Base-by-base conservation (phyloP, 2,113 vertebrate species). In the Zapus hudsonius region DNA sequence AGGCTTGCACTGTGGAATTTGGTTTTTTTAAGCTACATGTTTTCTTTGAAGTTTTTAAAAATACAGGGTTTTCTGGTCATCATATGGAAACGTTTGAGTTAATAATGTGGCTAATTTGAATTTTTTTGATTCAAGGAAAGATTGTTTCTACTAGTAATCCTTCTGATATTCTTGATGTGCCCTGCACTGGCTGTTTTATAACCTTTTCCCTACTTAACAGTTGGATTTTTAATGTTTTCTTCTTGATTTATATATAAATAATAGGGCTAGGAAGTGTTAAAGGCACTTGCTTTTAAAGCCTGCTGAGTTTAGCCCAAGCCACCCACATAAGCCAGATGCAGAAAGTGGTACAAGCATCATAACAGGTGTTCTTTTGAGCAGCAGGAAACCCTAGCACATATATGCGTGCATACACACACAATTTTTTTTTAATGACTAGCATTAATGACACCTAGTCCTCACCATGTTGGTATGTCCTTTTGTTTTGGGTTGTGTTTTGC, bases 31-130 rank as follows among this genome's bases (percentile, higher is more conserved):
- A 47, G 47, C 12, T 82, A 29, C 10, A 73, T 73, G 59, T 47
- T 16, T 44, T 55, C 42, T 74, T 69, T 59, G 64, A 90, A 64
- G 40, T 38, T 47, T 90, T 95, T 74, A 83, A n/a, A 66, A 78
- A 33, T 44, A 55, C 92, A 40, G 25, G 57, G 22, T 73, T 76
- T 69, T 74, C 42, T 90, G 20, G 42, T 38, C 57, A 40, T 84
- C 64, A 75, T 47, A 47, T 11, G 85, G 55, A 16, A 63, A 76
- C 44, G 47, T 33, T 92, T 44, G 8, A 63, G 67, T 70, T 89
- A 75, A 36, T 72, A 29, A 31, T 80, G n/a, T 74, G 31, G 66
- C 36, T 44, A 33, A 59, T 73, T 86, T 74, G 16, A 78, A 83
- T 47, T 15, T 70, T 76, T 67, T 83, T 83, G 63, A 86, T 90